Evolutionary conservation across 2,888 invertebrate species (phyloP), one percentile per base, ranked within the genome.

Genomic region (Synanthedon formicaeformis): DNA sequence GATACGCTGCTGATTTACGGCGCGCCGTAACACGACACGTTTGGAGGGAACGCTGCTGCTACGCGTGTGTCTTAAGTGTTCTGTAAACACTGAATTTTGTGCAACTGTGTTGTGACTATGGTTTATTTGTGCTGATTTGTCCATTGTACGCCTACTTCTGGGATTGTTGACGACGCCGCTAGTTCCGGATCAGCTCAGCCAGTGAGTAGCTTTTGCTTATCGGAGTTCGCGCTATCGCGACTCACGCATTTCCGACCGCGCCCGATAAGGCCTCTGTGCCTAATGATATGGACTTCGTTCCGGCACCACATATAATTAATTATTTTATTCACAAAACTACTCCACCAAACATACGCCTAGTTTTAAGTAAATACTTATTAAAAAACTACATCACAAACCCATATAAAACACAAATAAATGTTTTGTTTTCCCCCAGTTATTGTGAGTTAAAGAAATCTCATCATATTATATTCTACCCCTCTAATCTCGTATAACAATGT

Each of bases 1-100:
- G 86, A 87, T 86, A 85, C 86, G 84, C 81, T 86, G 86, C 85
- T 86, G 86, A 82, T 84, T 86, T 86, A 86, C 86, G 86, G 86
- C 77, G 81, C 73, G 78, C 86, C 86, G 86, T 86, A 86, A 86
- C 84, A 86, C 84, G 86, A 86, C 86, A 87, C 86, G 86, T 87
- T 87, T 87, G 86, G 86, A 86, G 86, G 87, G 86, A 85, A 79
- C 71, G 73, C 73, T 73, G 78, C 78, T 78, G 75, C 74, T 77
- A 74, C 81, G 79, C 73, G 82, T 81, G 83, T 85, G 82, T 73
- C 77, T 79, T 34, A 34, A 71, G 82, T 85, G 82, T 77, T 81
- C 73, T 75, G 78, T 81, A 75, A 77, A 83, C 80, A 76, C 69
- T 81, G 77, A 82, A 81, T 76, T 70, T 84, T 86, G 85, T 85